Percentiles rank a stretch among this genome's conserved stretches.
Evolutionary conservation across 2,113 vertebrate species (phyloP).

Genomic region (Corythoichthys intestinalis): DNA sequence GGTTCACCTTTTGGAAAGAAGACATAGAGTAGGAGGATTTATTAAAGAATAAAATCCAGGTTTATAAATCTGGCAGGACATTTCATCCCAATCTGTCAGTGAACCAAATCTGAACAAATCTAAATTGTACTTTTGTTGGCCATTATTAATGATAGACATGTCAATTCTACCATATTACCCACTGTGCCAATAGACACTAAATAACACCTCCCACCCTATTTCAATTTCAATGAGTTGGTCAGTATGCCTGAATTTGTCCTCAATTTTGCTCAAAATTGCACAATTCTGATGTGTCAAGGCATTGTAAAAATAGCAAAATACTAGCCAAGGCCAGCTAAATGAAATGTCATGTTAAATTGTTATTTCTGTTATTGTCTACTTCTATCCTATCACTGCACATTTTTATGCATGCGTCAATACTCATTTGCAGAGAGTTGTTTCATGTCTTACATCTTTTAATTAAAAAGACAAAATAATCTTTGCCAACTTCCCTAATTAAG

Average conservation of each 20-base stretch:
- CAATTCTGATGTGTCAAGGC: no score
- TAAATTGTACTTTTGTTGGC: slow-evolving; percentile 54
- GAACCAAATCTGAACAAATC: slow-evolving; percentile 46
- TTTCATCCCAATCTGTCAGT: slow-evolving; percentile 50
- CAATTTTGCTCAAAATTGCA: background rate
- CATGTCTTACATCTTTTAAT: no score
- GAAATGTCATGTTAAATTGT: no score
- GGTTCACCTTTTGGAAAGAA: slow-evolving; percentile 80
- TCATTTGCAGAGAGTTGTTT: no score
- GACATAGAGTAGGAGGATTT: slow-evolving; percentile 42
- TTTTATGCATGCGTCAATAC: no score
- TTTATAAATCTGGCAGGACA: slow-evolving; percentile 46
- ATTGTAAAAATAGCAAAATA: slow-evolving; percentile 6
- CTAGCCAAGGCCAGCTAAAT: background rate
- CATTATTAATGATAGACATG: slow-evolving; percentile 30
- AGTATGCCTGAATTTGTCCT: background rate
- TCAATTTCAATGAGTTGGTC: background rate
- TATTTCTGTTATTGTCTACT: no score
- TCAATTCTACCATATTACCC: slow-evolving; percentile 34
- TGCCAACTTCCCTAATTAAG: no score
- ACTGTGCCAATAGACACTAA: slow-evolving; percentile 44
- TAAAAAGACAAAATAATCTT: no score
- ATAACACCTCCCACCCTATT: background rate
- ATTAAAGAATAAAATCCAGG: slow-evolving; percentile 48
- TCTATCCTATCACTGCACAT: no score